phyloP scores from a whole-genome alignment of 2,113 vertebrate genomes.

The Ophthalmolycus amberensis region DNA sequence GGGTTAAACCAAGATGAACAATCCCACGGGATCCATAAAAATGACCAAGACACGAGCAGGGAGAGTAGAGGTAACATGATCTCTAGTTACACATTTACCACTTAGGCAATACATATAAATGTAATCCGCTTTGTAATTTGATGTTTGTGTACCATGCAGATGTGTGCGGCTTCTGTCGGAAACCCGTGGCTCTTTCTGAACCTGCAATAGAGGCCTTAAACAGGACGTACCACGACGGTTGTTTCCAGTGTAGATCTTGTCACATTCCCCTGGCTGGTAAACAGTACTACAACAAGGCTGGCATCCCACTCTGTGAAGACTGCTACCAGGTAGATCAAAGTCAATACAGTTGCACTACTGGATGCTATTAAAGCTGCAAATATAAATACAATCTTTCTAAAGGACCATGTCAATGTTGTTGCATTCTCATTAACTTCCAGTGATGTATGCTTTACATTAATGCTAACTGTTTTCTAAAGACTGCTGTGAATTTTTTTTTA shows the following conservation, averaged over 20 bases:
- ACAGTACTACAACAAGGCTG: constrained; percentile 91
- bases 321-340: constrained; percentile 89
- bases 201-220: constrained; percentile 88
- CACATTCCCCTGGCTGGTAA: constrained; percentile 86
- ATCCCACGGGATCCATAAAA: constrained; percentile 25
- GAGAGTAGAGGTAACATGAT: constrained; percentile 72
- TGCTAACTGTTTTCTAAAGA: not conserved
- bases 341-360: not conserved
- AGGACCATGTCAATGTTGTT: not conserved
- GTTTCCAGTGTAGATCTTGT: constrained; percentile 93
- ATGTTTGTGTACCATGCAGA: constrained; percentile 79
- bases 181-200: constrained; percentile 80
- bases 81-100: constrained; percentile 22
- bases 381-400: not conserved
- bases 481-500: not conserved
- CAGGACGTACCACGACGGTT: constrained; percentile 90
- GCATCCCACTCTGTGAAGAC: constrained; percentile 87
- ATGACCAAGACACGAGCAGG: constrained; percentile 32
- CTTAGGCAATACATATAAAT: not conserved
- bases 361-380: constrained; percentile 2
- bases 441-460: not conserved
- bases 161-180: constrained; percentile 94
- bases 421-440: not conserved
- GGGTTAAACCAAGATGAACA: constrained; percentile 55
- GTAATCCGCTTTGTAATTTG: constrained; percentile 25